Percentiles rank a stretch among this genome's conserved stretches.
phyloP scores from a whole-genome alignment of 2,113 vertebrate species.

The Pao palembangensis region DNA sequence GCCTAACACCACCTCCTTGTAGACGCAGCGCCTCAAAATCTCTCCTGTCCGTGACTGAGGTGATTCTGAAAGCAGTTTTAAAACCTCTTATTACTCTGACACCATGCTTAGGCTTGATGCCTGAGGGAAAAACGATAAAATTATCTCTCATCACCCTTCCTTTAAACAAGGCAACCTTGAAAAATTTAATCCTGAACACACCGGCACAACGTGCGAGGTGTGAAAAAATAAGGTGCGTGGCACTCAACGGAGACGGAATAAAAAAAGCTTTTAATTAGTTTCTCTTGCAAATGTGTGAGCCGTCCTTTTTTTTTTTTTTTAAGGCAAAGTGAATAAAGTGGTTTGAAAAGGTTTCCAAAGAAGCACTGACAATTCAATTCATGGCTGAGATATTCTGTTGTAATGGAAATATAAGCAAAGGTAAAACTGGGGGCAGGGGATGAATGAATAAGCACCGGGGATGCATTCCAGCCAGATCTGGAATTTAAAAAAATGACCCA shows the following conservation, averaged over 20 bases:
- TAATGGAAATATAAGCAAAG: slow-evolving; percentile 41
- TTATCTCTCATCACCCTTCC: slow-evolving; percentile 42
- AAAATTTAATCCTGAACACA: background rate
- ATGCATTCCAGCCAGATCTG: slow-evolving; percentile 22
- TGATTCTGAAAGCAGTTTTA: slow-evolving; percentile 38
- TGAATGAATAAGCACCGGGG: slow-evolving; percentile 43
- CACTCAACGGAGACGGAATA: slow-evolving; percentile 15
- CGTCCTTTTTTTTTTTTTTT: background rate
- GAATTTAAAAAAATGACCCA: slow-evolving; percentile 15
- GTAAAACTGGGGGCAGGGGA: slow-evolving; percentile 40
- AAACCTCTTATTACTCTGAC: slow-evolving; percentile 33
- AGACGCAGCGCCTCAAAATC: slow-evolving; percentile 29
- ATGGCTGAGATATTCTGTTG: slow-evolving; percentile 22
- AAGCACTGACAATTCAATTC: slow-evolving; percentile 35
- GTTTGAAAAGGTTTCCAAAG: slow-evolving; percentile 30
- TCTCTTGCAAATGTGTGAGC: slow-evolving; percentile 18
- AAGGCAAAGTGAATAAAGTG: slow-evolving; percentile 16
- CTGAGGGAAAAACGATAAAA: slow-evolving; percentile 39
- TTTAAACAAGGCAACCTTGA: slow-evolving; percentile 29
- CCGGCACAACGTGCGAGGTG: too few relatives aligned
- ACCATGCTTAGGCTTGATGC: slow-evolving; percentile 49
- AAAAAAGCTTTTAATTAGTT: slow-evolving; percentile 53
- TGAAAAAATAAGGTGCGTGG: slow-evolving; percentile 34
- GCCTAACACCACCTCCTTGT: slow-evolving; percentile 52
- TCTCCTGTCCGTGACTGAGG: slow-evolving; percentile 27